These are phyloP conservation scores for Malacoctenus gilli DNA, from an alignment of 2,797 vertebrate species.

Conservation along the genomic window DNA sequence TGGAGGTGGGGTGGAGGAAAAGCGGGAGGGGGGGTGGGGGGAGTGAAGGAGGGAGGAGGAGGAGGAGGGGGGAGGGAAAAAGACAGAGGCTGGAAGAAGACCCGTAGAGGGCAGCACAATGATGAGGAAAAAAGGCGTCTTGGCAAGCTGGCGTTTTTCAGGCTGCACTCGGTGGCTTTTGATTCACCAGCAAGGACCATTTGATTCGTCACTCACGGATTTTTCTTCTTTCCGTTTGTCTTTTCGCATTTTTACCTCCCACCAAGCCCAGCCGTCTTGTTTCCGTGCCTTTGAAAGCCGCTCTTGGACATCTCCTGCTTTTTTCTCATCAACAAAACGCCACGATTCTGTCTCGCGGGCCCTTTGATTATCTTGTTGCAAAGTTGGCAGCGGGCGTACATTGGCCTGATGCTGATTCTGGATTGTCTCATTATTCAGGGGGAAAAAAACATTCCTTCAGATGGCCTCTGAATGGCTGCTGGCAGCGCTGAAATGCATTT, in stretches of 20 bases:
- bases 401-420: no score
- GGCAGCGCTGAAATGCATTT: no score
- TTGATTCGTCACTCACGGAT: slow-evolving; percentile 59
- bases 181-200: slow-evolving; percentile 42
- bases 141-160: slow-evolving; percentile 39
- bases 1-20: slow-evolving; percentile 20
- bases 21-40: background rate
- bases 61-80: background rate
- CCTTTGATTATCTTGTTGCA: no score
- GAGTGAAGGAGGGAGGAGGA: background rate
- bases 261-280: background rate
- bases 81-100: slow-evolving; percentile 44
- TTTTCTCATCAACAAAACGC: no score
- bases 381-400: no score
- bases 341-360: no score
- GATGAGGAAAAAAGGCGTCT: slow-evolving; percentile 65
- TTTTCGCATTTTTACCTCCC: no score
- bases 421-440: no score
- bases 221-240: slow-evolving; percentile 4
- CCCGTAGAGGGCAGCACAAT: slow-evolving; percentile 84
- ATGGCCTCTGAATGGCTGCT: background rate
- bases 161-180: slow-evolving; percentile 37
- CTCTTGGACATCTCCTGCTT: no score
- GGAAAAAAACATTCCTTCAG: background rate
- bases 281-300: background rate